Evolutionary conservation across 2,113 vertebrate genomes (phyloP).

Genomic region (Piprites chloris): DNA sequence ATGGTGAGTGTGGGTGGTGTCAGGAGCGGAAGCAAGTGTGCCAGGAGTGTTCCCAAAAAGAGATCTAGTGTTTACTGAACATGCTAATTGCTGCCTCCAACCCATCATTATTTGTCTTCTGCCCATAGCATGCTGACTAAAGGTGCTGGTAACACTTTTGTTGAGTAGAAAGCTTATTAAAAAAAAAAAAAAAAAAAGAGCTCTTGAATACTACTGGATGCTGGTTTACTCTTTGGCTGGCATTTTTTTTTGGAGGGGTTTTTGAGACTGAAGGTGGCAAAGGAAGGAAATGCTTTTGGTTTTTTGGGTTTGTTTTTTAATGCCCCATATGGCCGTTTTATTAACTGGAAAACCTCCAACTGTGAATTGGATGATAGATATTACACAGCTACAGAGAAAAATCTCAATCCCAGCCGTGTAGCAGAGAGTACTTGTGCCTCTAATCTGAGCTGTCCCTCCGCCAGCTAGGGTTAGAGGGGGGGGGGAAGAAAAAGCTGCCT

Average conservation of each 20-base stretch:
- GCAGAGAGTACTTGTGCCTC: background rate
- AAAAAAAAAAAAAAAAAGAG: background rate
- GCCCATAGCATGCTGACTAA: background rate
- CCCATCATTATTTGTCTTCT: background rate
- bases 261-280: background rate
- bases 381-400: slow-evolving; percentile 20
- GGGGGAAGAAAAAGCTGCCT: background rate
- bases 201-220: background rate
- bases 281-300: background rate
- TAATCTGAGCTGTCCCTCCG: background rate
- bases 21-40: background rate
- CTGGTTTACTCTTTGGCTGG: background rate
- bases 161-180: background rate
- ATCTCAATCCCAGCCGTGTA: background rate
- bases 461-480: background rate
- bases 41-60: background rate
- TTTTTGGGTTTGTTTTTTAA: background rate
- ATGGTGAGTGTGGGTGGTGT: background rate
- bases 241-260: background rate
- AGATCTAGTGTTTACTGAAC: background rate
- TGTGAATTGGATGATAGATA: slow-evolving; percentile 37
- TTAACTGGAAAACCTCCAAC: slow-evolving; percentile 41
- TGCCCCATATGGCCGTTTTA: background rate
- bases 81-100: background rate
- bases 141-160: background rate